phyloP scores from a whole-genome alignment of 2,113 vertebrate species.

The Blennius ocellaris region DNA sequence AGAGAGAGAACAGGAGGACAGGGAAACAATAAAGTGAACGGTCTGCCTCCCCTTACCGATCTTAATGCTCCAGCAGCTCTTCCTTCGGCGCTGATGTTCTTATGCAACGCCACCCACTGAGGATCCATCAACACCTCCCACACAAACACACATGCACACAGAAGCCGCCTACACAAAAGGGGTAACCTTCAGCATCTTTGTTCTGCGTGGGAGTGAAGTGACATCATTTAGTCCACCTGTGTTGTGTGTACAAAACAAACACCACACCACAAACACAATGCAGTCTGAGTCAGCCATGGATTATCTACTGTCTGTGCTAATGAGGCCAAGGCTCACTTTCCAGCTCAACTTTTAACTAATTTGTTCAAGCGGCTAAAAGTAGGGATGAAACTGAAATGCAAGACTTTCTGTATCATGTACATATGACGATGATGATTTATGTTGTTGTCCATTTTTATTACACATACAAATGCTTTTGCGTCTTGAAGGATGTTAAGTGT shows the following conservation, averaged over 20 bases:
- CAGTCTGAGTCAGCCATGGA: background rate
- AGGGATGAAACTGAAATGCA: too few relatives aligned
- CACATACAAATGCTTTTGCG: too few relatives aligned
- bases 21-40: conserved; percentile 2
- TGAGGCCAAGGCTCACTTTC: background rate
- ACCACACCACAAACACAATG: conserved; percentile 4
- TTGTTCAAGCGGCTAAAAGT: background rate
- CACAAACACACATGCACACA: conserved; percentile 32
- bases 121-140: conserved; percentile 56
- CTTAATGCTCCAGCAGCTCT: conserved; percentile 48
- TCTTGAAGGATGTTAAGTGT: too few relatives aligned
- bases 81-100: conserved; percentile 52
- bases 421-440: too few relatives aligned
- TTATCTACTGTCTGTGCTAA: background rate
- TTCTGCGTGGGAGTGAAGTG: conserved; percentile 64
- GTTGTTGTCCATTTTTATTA: too few relatives aligned
- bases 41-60: background rate
- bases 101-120: conserved; percentile 75
- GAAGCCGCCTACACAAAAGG: conserved; percentile 48
- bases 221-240: conserved; percentile 68
- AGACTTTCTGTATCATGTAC: too few relatives aligned
- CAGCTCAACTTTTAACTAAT: background rate
- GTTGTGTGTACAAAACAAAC: conserved; percentile 55
- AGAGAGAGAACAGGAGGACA: background rate
- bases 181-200: conserved; percentile 61